A percentile compares a stretch with the other conserved stretches of the same genome.
These are phyloP conservation scores for Syngnathus typhle DNA, from an alignment of 2,113 vertebrate genomes.

Conservation along the genomic window DNA sequence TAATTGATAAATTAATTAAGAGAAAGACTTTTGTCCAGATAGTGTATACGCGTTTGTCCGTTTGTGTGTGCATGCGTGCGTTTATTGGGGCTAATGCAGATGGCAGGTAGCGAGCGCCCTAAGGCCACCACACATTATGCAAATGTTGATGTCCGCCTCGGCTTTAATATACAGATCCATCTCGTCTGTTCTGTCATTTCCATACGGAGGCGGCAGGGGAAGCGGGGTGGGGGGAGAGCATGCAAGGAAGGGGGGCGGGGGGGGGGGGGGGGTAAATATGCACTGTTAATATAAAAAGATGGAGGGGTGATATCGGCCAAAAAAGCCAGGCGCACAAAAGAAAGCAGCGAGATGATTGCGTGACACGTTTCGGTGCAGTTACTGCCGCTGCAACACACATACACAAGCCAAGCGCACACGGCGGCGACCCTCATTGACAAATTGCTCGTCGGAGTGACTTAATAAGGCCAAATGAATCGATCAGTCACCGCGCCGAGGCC, in stretches of 20 bases:
- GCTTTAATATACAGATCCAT: conserved; percentile 99
- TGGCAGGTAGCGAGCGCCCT: conserved; percentile 98
- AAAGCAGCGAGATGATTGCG: conserved; percentile 30
- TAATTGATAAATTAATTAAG: background rate
- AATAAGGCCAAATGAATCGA: conserved; percentile 64
- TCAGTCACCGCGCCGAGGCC: conserved; percentile 55
- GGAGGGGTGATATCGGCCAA: conserved; percentile 35
- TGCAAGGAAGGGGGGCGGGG: conserved; percentile 14
- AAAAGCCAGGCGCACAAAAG: conserved; percentile 37
- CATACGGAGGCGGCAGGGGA: conserved; percentile 75
- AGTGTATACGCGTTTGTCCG: background rate
- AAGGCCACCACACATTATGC: conserved; percentile 98
- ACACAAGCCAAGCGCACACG: conserved; percentile 1
- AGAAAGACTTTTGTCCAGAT: background rate
- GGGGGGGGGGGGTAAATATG: conserved; percentile 21
- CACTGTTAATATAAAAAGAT: conserved; percentile 8
- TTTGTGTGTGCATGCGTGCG: conserved; percentile 33
- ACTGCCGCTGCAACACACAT: conserved; percentile 22
- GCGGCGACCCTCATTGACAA: conserved; percentile 51
- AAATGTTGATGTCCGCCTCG: conserved; percentile 98
- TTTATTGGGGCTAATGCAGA: conserved; percentile 91
- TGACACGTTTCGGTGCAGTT: conserved; percentile 32
- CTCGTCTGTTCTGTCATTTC: conserved; percentile 95
- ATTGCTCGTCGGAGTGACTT: conserved; percentile 56
- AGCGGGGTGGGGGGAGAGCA: conserved; percentile 41